Conservation (phyloP, 2,888 invertebrate genomes). For the Leptura quadrifasciata region DNA sequence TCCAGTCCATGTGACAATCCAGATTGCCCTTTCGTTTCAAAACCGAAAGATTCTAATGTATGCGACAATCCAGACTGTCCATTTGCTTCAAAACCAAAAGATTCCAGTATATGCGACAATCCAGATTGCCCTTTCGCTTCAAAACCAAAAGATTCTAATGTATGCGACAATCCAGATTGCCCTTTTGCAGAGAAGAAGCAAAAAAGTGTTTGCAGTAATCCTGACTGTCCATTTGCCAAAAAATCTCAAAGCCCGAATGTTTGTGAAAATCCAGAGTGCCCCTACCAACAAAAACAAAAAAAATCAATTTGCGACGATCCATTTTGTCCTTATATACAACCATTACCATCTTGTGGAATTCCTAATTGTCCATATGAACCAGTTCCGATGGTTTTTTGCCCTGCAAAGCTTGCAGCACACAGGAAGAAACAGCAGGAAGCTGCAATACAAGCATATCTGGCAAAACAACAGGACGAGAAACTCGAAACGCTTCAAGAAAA, state of each 20-base stretch:
- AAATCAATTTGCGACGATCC: slow-evolving; percentile 58
- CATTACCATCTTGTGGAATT: slow-evolving; percentile 59
- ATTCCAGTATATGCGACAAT: slow-evolving; percentile 46
- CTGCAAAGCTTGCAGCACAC: not conserved
- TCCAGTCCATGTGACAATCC: slow-evolving; percentile 51
- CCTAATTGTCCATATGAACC: slow-evolving; percentile 61
- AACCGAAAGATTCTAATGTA: not conserved
- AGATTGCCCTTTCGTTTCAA: slow-evolving; percentile 45
- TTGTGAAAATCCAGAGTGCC: slow-evolving; percentile 59
- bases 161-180: slow-evolving; percentile 53
- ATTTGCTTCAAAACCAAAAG: slow-evolving; percentile 37
- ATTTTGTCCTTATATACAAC: slow-evolving; percentile 58
- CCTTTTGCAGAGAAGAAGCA: slow-evolving; percentile 33
- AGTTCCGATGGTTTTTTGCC: slow-evolving; percentile 41
- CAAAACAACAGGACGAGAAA: not conserved
- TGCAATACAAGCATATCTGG: not conserved
- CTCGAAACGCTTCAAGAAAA: not conserved
- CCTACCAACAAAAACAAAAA: slow-evolving; percentile 41
- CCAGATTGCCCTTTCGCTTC: slow-evolving; percentile 52
- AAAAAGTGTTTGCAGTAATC: not conserved
- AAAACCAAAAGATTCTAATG: slow-evolving; percentile 21
- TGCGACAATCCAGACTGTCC: slow-evolving; percentile 56
- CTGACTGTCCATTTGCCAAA: slow-evolving; percentile 29
- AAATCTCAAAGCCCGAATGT: slow-evolving; percentile 8
- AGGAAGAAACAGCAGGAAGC: not conserved